Conservation (phyloP, 1,140 invertebrate genomes). For the Ctenoplectra terminalis region DNA sequence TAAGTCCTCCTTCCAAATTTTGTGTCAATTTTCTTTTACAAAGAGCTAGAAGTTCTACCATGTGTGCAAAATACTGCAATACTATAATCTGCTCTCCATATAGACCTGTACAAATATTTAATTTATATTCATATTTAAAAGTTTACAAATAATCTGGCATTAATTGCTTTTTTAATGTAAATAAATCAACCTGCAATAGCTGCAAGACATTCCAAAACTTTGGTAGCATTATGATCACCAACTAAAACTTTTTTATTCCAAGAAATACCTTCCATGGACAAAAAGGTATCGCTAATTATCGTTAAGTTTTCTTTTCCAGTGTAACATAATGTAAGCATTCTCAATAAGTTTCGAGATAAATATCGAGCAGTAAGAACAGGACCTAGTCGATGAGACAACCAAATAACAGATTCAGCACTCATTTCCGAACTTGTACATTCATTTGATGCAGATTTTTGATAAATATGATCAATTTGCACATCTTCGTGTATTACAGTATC, state of each 20-base stretch:
- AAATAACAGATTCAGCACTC: constrained; percentile 94
- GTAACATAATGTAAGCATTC: constrained; percentile 97
- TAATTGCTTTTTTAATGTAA: background rate
- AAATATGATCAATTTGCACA: constrained; percentile 47
- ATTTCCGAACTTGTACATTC: constrained; percentile 92
- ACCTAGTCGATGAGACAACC: constrained; percentile 96
- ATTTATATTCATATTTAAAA: constrained; percentile 18
- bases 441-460: constrained; percentile 67
- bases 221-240: constrained; percentile 92
- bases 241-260: constrained; percentile 85
- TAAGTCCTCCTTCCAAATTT: constrained; percentile 93
- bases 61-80: constrained; percentile 96
- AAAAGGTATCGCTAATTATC: constrained; percentile 63
- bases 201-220: constrained; percentile 94
- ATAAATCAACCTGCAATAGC: constrained; percentile 87
- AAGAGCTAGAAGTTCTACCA: constrained; percentile 91
- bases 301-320: constrained; percentile 91
- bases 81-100: constrained; percentile 97
- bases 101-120: constrained; percentile 84
- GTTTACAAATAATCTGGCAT: background rate
- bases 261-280: constrained; percentile 58
- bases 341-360: constrained; percentile 94
- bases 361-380: constrained; percentile 96
- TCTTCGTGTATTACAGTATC: constrained; percentile 7
- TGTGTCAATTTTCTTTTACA: constrained; percentile 90